phyloP scores from a whole-genome alignment of 2,113 vertebrate genomes.

The Narcine bancroftii region DNA sequence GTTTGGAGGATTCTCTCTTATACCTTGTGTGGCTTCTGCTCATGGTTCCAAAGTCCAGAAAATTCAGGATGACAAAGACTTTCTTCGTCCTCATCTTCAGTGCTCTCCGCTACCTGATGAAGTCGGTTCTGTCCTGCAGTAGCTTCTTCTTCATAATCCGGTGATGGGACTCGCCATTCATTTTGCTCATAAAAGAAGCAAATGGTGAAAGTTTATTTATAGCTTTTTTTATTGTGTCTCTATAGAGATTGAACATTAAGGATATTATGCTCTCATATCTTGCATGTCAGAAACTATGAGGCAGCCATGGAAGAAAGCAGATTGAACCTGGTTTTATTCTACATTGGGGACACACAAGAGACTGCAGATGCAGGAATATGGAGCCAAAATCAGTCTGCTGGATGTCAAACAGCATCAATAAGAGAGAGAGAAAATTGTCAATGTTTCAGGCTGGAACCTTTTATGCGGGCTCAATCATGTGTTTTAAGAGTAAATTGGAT shows the following conservation, averaged over 20 bases:
- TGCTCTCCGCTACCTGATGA: background rate
- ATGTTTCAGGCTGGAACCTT: no score
- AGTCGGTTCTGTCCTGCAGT: background rate
- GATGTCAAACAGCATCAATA: no score
- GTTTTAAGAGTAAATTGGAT: no score
- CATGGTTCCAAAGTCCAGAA: slow-evolving; percentile 63
- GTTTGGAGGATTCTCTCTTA: background rate
- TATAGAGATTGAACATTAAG: background rate
- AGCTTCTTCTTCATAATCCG: slow-evolving; percentile 40
- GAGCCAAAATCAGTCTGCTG: no score
- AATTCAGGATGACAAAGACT: slow-evolving; percentile 69
- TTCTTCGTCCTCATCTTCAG: slow-evolving; percentile 39
- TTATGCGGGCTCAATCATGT: no score
- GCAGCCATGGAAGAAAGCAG: background rate
- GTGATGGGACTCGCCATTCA: background rate
- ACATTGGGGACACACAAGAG: no score
- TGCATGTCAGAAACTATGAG: background rate
- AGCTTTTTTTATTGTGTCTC: background rate
- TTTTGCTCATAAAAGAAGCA: slow-evolving; percentile 10
- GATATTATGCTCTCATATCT: background rate
- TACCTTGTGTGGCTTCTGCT: slow-evolving; percentile 48
- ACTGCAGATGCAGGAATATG: no score
- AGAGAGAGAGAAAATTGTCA: no score
- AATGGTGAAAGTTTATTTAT: background rate
- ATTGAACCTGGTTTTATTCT: background rate